Evolutionary conservation across 2,888 invertebrate species (phyloP).

Genomic region (Tipula lateralis): DNA sequence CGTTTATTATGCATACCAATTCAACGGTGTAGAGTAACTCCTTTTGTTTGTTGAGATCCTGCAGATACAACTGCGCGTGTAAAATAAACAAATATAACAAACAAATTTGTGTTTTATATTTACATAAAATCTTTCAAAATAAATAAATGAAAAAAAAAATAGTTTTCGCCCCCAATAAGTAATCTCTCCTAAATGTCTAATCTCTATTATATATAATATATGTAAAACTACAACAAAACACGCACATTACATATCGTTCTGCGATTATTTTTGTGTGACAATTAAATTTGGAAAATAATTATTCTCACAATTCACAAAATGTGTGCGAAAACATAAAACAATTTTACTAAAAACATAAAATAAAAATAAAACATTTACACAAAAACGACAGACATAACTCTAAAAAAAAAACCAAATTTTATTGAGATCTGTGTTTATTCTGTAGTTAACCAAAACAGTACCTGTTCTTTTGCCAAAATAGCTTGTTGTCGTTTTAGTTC

Average conservation of each 20-base stretch:
- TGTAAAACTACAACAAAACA: conserved; percentile 24
- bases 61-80: conserved; percentile 74
- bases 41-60: conserved; percentile 84
- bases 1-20: conserved; percentile 55
- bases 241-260: neutral
- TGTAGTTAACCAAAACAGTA: conserved; percentile 44
- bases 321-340: neutral
- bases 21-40: conserved; percentile 78
- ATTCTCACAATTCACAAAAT: neutral
- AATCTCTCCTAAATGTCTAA: neutral
- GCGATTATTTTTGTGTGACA: neutral
- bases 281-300: neutral
- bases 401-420: neutral
- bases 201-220: neutral
- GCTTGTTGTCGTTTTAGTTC: conserved; percentile 87
- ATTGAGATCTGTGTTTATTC: conserved; percentile 7
- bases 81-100: conserved; percentile 41
- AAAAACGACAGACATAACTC: conserved; percentile 19
- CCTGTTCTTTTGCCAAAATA: conserved; percentile 86
- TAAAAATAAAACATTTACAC: conserved; percentile 5
- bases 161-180: conserved; percentile 13
- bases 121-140: neutral
- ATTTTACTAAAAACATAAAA: neutral
- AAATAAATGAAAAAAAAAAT: conserved; percentile 31
- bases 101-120: conserved; percentile 14